A percentile compares a stretch with the other conserved stretches of the same genome.
These are phyloP conservation scores for Heloderma charlesbogerti DNA, from an alignment of 2,113 vertebrate species.

Conservation along the genomic window DNA sequence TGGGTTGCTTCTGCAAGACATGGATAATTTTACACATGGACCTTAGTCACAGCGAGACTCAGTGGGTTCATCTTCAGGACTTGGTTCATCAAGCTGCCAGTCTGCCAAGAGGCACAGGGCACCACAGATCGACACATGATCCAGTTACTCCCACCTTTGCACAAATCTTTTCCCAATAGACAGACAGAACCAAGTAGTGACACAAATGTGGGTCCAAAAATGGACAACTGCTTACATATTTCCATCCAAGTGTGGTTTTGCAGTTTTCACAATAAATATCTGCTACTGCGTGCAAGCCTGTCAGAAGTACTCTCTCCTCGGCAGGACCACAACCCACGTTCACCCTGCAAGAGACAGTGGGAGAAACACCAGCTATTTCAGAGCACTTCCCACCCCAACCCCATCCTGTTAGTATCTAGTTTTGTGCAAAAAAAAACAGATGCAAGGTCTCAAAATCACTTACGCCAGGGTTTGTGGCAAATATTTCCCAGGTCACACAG, in stretches of 20 bases:
- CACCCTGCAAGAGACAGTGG: constrained; percentile 79
- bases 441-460: not conserved
- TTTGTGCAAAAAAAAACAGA: not conserved
- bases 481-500: not conserved
- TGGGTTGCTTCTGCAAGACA: not conserved
- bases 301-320: constrained; percentile 97
- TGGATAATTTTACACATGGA: not conserved
- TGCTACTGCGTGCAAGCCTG: constrained; percentile 96
- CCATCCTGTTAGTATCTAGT: not conserved
- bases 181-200: not conserved
- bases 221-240: constrained; percentile 89
- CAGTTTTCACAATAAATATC: constrained; percentile 99
- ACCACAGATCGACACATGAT: not conserved
- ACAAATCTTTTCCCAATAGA: not conserved
- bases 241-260: constrained; percentile 99
- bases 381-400: not conserved
- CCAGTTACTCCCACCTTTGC: not conserved
- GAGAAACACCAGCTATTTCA: not conserved
- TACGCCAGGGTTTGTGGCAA: not conserved
- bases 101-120: not conserved
- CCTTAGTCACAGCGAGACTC: not conserved
- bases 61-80: not conserved
- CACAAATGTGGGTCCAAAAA: not conserved
- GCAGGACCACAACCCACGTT: constrained; percentile 98
- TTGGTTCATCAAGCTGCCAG: not conserved